Conservation (phyloP, 2,888 invertebrate genomes). For the Macaria liturata region DNA sequence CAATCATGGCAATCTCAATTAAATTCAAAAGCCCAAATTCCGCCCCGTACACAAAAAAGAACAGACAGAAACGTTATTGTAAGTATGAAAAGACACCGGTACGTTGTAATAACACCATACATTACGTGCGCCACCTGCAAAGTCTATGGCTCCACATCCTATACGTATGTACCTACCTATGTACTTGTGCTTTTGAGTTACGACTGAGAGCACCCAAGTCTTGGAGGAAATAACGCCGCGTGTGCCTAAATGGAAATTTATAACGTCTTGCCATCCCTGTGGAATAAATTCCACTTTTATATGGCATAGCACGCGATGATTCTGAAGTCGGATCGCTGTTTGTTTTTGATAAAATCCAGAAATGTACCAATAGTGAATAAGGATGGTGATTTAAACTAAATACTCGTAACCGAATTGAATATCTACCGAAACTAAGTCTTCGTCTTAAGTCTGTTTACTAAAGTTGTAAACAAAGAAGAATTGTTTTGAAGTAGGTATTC, state of each 20-base stretch:
- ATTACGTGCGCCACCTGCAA: conserved; percentile 58
- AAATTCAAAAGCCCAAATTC: too few relatives aligned
- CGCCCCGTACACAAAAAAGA: too few relatives aligned
- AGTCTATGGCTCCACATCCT: conserved; percentile 48
- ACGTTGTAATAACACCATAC: conserved; percentile 36
- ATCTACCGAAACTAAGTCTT: too few relatives aligned
- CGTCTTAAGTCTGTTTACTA: too few relatives aligned
- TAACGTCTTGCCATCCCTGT: conserved; percentile 49
- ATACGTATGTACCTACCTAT: conserved; percentile 32
- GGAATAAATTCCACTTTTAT: conserved; percentile 41
- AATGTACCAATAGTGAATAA: too few relatives aligned
- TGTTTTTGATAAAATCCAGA: conserved; percentile 10
- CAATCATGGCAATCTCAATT: too few relatives aligned
- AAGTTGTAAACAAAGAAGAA: too few relatives aligned
- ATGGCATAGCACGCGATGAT: conserved; percentile 30
- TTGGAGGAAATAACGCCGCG: conserved; percentile 51
- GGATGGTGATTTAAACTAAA: too few relatives aligned
- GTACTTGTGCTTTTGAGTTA: conserved; percentile 63
- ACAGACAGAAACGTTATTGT: too few relatives aligned
- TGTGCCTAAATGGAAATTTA: conserved; percentile 68
- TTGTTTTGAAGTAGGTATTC: too few relatives aligned
- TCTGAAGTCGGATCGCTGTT: conserved; percentile 12
- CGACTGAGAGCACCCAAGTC: conserved; percentile 44
- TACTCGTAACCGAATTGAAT: too few relatives aligned
- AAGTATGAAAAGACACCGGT: too few relatives aligned